These are phyloP conservation scores for Aphelenchoides fujianensis DNA, from an alignment of 1,140 invertebrate species.

Conservation along the genomic window DNA sequence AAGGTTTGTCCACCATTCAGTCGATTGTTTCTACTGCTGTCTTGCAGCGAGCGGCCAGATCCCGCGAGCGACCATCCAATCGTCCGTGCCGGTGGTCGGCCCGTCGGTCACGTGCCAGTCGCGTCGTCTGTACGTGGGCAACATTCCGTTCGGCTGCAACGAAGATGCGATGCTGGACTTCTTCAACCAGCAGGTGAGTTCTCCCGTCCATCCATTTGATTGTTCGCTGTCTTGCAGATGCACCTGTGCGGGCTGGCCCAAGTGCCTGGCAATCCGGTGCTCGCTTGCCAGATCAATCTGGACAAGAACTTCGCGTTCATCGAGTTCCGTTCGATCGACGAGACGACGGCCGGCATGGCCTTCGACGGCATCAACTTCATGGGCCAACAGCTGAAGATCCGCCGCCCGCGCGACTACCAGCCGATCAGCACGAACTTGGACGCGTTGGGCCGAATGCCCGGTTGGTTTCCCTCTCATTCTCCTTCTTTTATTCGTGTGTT, in stretches of 20 bases:
- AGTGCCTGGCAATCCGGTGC: conserved; percentile 95
- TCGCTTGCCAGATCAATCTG: conserved; percentile 97
- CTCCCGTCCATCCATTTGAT: conserved; percentile 12
- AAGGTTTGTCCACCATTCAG: conserved; percentile 64
- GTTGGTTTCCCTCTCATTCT: too few relatives aligned
- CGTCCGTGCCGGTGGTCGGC: conserved; percentile 91
- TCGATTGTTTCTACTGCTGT: too few relatives aligned
- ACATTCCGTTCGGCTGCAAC: conserved; percentile 99
- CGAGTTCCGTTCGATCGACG: conserved; percentile 94
- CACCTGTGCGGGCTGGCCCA: conserved; percentile 93
- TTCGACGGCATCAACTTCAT: conserved; percentile 99
- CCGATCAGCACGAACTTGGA: conserved; percentile 71
- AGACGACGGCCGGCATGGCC: conserved; percentile 99
- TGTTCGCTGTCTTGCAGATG: conserved; percentile 69
- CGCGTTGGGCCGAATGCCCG: conserved; percentile 68
- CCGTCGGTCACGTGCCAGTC: conserved; percentile 97
- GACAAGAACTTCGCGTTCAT: conserved; percentile 99
- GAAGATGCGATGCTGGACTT: conserved; percentile 95
- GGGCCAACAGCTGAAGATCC: conserved; percentile 96
- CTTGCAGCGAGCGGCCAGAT: conserved; percentile 82
- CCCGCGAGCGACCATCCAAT: conserved; percentile 77
- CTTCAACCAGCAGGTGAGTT: conserved; percentile 84
- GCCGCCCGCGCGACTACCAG: conserved; percentile 97
- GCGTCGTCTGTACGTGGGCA: conserved; percentile 89
- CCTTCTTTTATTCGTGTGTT: conserved; percentile 30